Base-by-base conservation (phyloP, 2,797 vertebrate genomes). In the Distichodus sexfasciatus region DNA sequence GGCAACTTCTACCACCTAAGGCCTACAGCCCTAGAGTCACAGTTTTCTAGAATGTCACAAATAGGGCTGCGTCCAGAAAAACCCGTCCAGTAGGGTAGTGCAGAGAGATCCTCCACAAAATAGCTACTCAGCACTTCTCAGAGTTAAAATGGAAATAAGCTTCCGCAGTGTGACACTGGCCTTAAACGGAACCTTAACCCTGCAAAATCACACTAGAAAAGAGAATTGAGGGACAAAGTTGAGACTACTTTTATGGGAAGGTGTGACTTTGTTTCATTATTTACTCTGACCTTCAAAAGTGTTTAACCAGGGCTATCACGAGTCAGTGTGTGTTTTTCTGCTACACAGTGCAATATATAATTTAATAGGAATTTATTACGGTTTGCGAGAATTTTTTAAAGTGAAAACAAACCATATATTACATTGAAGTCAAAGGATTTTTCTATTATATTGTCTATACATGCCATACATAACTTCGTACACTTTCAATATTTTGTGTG, bases 111-210 rank as follows among this genome's bases (percentile, higher is more conserved):
- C 65, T 40, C 31, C 28, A 51, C 58, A 54, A 51, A 72, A 70
- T 19, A 63, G 17, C 51, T 43, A 73, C 47, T 71, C 57, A 38
- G 51, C 70, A 73, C 28, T 64, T 73, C 41, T 71, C 24, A 63
- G 44, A 44, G 44, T 4, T 33, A 60, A 3, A 23, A 21, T 10
- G 19, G 1, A 35, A 31, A 53, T 33, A 15, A 10, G n/a, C 23
- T 35, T 29, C 35, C 59, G 53, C 67, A 66, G 62, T 48, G 33
- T 48, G 33, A 58, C 43, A 43, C 48, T 40, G 46, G 48, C 44
- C 50, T 53, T 74, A 65, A 53, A 58, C 40, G 23, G 38, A 24
- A 6, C 15, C 41, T 53, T 57, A 46, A 54, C 29, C 48, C 19
- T 11, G 46, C 54, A 14, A 31, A 26, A 60, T 28, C 36, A 46